phyloP scores from a whole-genome alignment of 2,113 vertebrate genomes.

The Bubo blakistoni region DNA sequence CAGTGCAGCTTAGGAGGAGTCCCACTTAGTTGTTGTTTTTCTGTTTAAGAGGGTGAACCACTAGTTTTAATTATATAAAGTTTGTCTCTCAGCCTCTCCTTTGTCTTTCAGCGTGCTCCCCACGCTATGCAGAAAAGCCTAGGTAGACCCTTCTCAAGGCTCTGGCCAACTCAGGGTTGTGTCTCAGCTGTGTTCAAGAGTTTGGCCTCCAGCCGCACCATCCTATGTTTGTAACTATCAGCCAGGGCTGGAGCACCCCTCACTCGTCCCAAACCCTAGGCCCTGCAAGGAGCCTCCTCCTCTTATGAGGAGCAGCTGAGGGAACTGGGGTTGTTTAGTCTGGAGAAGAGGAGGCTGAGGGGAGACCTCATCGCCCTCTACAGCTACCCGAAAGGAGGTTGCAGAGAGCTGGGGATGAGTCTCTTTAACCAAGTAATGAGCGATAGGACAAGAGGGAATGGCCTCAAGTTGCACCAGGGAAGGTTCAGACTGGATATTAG shows the following conservation, averaged over 20 bases:
- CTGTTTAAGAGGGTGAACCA: background rate
- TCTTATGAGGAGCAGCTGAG: too few species aligned
- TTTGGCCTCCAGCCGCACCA: background rate
- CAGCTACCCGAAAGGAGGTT: too few species aligned
- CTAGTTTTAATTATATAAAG: background rate
- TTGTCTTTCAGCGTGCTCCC: too few species aligned
- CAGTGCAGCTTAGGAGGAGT: too few species aligned
- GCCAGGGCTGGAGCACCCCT: background rate
- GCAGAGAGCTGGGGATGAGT: too few species aligned
- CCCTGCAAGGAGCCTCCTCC: background rate
- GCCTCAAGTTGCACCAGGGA: too few species aligned
- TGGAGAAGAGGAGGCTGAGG: too few species aligned
- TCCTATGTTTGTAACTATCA: background rate
- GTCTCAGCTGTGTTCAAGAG: background rate
- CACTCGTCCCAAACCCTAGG: rapidly evolving
- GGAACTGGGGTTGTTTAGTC: too few species aligned
- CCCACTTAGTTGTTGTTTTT: background rate
- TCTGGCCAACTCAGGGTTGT: background rate
- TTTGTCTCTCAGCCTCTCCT: background rate
- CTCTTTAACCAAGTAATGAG: too few species aligned
- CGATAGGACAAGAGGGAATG: too few species aligned
- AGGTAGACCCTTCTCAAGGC: background rate
- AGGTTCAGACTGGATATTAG: too few species aligned
- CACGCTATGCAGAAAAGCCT: rapidly evolving
- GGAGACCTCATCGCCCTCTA: too few species aligned